A percentile compares a stretch with the other conserved stretches of the same genome.
Evolutionary conservation across 2,113 vertebrate species (phyloP).

Genomic region (Chaenocephalus aceratus): DNA sequence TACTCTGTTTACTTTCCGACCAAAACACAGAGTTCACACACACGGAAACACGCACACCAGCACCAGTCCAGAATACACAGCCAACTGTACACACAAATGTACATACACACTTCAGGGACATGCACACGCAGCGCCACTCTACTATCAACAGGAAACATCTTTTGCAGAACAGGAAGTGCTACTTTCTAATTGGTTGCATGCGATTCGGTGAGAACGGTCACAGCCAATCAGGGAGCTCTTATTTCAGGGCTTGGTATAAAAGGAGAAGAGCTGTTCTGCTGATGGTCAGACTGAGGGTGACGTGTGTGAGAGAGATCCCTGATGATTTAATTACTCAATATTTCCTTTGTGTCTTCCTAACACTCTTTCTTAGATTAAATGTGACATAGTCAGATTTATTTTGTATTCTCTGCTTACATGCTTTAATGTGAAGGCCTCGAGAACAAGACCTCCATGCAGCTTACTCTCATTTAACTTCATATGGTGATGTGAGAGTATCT

Average conservation of each 20-base stretch:
- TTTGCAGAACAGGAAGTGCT: constrained; percentile 90
- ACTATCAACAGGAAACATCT: constrained; percentile 97
- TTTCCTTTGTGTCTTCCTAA: constrained; percentile 7
- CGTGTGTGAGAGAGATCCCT: not conserved
- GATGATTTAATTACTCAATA: constrained; percentile 6
- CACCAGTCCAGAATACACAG: constrained; percentile 80
- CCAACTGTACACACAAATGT: constrained; percentile 33
- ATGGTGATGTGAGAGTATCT: not conserved
- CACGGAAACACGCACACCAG: constrained; percentile 17
- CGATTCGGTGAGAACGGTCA: constrained; percentile 82
- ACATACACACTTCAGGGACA: constrained; percentile 3
- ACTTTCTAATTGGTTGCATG: constrained; percentile 83
- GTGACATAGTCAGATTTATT: not conserved
- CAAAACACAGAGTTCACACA: constrained; percentile 69
- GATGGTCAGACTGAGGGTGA: constrained; percentile 39
- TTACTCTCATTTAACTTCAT: not conserved
- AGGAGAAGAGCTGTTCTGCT: constrained; percentile 56
- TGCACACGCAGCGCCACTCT: constrained; percentile 22
- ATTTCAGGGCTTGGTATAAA: constrained; percentile 94
- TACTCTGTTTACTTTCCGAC: constrained; percentile 74
- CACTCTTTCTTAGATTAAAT: constrained; percentile 6
- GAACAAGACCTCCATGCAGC: not conserved
- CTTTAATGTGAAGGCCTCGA: not conserved
- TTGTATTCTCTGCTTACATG: not conserved
- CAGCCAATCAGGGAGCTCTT: constrained; percentile 86